These are phyloP conservation scores for Drosophila robusta DNA, from an alignment of 2,888 invertebrate genomes.

Conservation along the genomic window DNA sequence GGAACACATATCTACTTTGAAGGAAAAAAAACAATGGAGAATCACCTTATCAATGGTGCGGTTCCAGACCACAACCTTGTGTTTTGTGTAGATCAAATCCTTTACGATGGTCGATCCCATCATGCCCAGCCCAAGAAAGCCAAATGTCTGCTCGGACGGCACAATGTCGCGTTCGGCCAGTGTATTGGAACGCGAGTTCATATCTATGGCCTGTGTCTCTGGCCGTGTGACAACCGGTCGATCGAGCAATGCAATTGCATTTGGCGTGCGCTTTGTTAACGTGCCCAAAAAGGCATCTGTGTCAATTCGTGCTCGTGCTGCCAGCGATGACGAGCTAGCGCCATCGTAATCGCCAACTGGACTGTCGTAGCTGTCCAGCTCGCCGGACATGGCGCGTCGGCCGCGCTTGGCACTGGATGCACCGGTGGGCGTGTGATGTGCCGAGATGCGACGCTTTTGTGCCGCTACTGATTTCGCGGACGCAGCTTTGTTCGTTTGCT, in stretches of 20 bases:
- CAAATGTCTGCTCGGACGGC: conserved; percentile 94
- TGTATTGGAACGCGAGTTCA: conserved; percentile 91
- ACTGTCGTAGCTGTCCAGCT: conserved; percentile 81
- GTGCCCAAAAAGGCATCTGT: conserved; percentile 64
- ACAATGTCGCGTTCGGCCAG: conserved; percentile 93
- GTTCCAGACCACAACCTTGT: conserved; percentile 97
- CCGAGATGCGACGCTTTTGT: conserved; percentile 65
- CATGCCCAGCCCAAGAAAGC: conserved; percentile 97
- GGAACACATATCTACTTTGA: neutral
- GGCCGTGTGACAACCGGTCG: conserved; percentile 86
- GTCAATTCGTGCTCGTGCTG: conserved; percentile 75
- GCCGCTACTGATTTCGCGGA: conserved; percentile 68
- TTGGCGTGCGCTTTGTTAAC: conserved; percentile 73
- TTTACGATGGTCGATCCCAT: conserved; percentile 98
- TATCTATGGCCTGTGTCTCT: conserved; percentile 91
- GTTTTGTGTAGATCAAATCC: conserved; percentile 96
- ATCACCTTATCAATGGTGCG: conserved; percentile 92
- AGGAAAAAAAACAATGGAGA: neutral
- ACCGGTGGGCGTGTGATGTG: conserved; percentile 61
- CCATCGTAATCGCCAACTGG: conserved; percentile 65
- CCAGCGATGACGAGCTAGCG: conserved; percentile 66
- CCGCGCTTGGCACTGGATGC: conserved; percentile 76
- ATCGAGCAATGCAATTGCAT: conserved; percentile 83
- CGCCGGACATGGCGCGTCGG: conserved; percentile 86
- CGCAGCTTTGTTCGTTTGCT: conserved; percentile 68